Evolutionary conservation across 2,888 invertebrate genomes (phyloP).

Genomic region (Capitulum mitella): DNA sequence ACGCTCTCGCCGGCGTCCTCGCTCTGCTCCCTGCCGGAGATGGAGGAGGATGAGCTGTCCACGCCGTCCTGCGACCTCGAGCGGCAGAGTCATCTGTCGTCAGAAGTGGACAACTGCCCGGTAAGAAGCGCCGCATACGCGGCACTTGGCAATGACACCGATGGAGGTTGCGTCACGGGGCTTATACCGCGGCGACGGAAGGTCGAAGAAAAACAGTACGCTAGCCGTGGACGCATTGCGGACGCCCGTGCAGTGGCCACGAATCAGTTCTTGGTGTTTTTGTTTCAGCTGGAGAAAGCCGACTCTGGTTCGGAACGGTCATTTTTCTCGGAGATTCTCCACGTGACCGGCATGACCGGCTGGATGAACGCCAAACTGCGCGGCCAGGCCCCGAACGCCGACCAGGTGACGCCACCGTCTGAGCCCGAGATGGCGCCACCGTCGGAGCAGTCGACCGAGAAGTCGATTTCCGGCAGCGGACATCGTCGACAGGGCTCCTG

Average conservation of each 20-base stretch:
- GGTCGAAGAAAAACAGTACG: too few relatives aligned
- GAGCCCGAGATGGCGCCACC: neutral
- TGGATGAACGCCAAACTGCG: neutral
- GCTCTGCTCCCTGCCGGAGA: neutral
- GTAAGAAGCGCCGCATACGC: neutral
- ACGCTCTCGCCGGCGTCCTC: neutral
- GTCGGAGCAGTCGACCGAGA: neutral
- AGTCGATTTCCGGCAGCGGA: neutral
- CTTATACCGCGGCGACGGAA: too few relatives aligned
- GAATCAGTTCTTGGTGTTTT: neutral
- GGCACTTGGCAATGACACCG: too few relatives aligned
- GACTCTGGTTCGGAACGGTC: neutral
- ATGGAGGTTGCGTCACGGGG: too few relatives aligned
- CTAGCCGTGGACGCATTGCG: too few relatives aligned
- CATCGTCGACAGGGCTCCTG: neutral
- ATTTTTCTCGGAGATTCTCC: neutral
- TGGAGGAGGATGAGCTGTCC: neutral
- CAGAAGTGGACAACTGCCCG: neutral
- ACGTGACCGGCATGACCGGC: neutral
- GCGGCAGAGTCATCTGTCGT: neutral
- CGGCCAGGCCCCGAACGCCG: neutral
- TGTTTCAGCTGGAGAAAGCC: neutral
- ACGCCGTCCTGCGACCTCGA: neutral
- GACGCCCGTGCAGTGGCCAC: neutral
- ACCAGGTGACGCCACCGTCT: neutral